Conservation (phyloP, 1,140 invertebrate species). For the Samia ricini region DNA sequence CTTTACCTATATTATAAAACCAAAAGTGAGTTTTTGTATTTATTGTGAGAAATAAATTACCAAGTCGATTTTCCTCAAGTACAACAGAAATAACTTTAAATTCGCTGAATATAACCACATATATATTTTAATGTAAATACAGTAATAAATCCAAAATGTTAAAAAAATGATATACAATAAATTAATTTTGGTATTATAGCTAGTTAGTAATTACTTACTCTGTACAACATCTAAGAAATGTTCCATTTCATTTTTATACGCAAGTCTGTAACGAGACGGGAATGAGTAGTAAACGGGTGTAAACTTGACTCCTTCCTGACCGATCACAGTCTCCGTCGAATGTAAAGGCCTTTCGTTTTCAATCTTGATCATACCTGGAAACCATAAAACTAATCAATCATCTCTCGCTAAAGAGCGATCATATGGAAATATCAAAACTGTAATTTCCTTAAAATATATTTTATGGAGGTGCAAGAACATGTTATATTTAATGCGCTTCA, state of each 20-base stretch:
- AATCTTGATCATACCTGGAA: conserved; percentile 77
- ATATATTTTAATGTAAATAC: too few relatives aligned
- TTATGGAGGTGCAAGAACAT: too few relatives aligned
- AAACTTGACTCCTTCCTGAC: conserved; percentile 54
- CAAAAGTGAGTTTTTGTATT: too few relatives aligned
- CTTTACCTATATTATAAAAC: too few relatives aligned
- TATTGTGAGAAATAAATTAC: too few relatives aligned
- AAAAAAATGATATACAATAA: too few relatives aligned
- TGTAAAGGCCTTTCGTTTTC: conserved; percentile 79
- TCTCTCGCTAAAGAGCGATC: neutral
- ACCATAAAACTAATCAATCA: neutral
- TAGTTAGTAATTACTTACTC: conserved; percentile 72
- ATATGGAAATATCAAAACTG: neutral
- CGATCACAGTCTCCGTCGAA: conserved; percentile 64
- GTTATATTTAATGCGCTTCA: neutral
- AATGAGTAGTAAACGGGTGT: conserved; percentile 82
- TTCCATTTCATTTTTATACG: conserved; percentile 81
- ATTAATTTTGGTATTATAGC: too few relatives aligned
- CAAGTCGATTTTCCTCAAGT: too few relatives aligned
- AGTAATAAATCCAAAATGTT: too few relatives aligned
- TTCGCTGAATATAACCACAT: too few relatives aligned
- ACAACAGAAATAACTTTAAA: too few relatives aligned
- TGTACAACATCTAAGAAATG: conserved; percentile 82
- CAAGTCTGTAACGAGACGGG: conserved; percentile 79
- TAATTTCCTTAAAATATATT: too few relatives aligned